Percentiles rank a stretch among this genome's conserved stretches.
Conservation (phyloP, 2,797 vertebrate species). For the Lagocephalus sceleratus region DNA sequence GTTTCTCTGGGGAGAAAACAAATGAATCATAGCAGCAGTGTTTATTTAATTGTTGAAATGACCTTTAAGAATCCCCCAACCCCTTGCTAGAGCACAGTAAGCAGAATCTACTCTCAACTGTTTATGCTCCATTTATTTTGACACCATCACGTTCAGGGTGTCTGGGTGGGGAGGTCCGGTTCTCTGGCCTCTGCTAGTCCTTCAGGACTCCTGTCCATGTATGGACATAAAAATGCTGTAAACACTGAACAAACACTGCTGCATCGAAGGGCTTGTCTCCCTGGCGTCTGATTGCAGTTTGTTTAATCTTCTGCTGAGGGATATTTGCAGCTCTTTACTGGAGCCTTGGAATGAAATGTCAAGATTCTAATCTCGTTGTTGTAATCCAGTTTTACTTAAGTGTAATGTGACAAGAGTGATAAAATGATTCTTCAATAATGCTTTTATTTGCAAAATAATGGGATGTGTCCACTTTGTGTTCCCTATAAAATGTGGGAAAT, state of each 20-base stretch:
- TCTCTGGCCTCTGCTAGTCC: background rate
- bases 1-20: too few relatives aligned
- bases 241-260: background rate
- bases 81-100: background rate
- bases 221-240: constrained; percentile 6
- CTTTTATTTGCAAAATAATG: background rate
- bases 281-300: background rate
- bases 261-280: too few relatives aligned
- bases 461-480: background rate
- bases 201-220: constrained; percentile 12
- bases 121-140: background rate
- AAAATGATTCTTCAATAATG: background rate
- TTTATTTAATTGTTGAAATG: too few relatives aligned
- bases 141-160: background rate
- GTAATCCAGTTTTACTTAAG: background rate
- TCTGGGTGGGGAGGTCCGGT: background rate
- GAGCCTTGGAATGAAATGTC: background rate
- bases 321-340: background rate
- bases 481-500: background rate
- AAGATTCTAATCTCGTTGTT: background rate
- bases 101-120: background rate
- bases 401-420: background rate
- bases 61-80: background rate
- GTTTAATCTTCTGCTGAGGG: background rate
- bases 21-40: too few relatives aligned